Evolutionary conservation across 2,888 invertebrate species (phyloP).

Genomic region (Apeira syringaria): DNA sequence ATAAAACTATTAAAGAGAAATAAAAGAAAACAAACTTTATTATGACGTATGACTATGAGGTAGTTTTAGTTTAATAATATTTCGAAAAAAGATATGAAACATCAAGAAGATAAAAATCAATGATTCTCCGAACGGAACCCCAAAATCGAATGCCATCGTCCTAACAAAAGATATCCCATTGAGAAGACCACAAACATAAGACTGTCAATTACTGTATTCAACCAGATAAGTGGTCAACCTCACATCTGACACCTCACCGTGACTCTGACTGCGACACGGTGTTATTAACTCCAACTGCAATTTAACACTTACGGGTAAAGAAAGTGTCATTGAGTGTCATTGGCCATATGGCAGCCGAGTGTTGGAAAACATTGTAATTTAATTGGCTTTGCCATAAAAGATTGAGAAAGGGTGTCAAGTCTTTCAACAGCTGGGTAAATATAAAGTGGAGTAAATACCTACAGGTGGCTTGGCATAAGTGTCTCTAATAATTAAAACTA

Average conservation of each 20-base stretch:
- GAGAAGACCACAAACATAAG: conserved; percentile 50
- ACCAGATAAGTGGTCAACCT: conserved; percentile 71
- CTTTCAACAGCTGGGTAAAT: conserved; percentile 34
- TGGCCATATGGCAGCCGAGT: conserved; percentile 65
- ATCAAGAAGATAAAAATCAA: conserved; percentile 23
- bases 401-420: conserved; percentile 37
- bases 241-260: conserved; percentile 78
- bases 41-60: no score
- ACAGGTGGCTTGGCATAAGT: conserved; percentile 4
- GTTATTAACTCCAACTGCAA: conserved; percentile 71
- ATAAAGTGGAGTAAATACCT: background rate
- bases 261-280: conserved; percentile 67
- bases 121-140: background rate
- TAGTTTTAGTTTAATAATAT: no score
- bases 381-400: conserved; percentile 26
- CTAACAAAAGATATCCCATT: conserved; percentile 53
- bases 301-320: conserved; percentile 63
- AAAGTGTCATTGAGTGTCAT: conserved; percentile 66
- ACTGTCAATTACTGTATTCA: conserved; percentile 45
- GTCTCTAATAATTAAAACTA: no score
- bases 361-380: conserved; percentile 42
- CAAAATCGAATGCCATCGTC: conserved; percentile 23
- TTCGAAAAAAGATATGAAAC: conserved; percentile 33
- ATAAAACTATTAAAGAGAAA: no score
- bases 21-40: no score